phyloP scores from a whole-genome alignment of 2,888 invertebrate genomes.

The Chelonus formosanus region DNA sequence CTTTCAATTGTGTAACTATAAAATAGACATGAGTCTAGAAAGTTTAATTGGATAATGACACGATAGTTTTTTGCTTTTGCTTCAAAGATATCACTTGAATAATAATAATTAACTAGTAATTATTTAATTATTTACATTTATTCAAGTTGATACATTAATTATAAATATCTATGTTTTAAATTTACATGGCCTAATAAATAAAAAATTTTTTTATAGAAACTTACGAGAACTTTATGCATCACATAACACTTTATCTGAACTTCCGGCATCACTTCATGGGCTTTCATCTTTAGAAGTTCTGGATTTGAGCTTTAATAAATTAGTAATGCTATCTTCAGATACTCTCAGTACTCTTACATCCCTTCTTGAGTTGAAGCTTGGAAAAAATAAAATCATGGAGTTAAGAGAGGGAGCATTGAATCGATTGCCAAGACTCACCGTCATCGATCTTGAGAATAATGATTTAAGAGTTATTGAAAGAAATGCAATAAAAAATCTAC shows the following conservation, averaged over 20 bases:
- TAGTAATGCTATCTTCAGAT: conserved; percentile 75
- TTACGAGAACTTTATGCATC: conserved; percentile 81
- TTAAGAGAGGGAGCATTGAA: conserved; percentile 77
- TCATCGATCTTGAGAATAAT: conserved; percentile 83
- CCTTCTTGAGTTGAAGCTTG: conserved; percentile 76
- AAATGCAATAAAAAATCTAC: conserved; percentile 76
- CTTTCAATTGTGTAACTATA: conserved; percentile 52
- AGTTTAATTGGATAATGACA: conserved; percentile 44
- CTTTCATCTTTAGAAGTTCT: conserved; percentile 75
- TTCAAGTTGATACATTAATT: neutral
- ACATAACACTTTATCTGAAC: conserved; percentile 77
- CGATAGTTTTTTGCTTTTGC: conserved; percentile 12
- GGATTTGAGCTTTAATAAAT: conserved; percentile 81
- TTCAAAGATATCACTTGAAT: neutral
- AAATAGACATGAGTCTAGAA: conserved; percentile 56
- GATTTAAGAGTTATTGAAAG: conserved; percentile 79
- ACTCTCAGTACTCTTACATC: conserved; percentile 76
- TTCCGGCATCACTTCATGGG: conserved; percentile 77
- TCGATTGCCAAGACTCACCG: conserved; percentile 75
- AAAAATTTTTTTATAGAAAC: conserved; percentile 66
- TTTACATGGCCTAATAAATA: neutral
- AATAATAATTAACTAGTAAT: no score
- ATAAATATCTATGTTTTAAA: neutral
- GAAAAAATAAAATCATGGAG: conserved; percentile 78
- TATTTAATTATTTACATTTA: no score